Evolutionary conservation across 2,888 invertebrate species (phyloP), one percentile per base, ranked within the genome.

Genomic region (Aphidius colemani): DNA sequence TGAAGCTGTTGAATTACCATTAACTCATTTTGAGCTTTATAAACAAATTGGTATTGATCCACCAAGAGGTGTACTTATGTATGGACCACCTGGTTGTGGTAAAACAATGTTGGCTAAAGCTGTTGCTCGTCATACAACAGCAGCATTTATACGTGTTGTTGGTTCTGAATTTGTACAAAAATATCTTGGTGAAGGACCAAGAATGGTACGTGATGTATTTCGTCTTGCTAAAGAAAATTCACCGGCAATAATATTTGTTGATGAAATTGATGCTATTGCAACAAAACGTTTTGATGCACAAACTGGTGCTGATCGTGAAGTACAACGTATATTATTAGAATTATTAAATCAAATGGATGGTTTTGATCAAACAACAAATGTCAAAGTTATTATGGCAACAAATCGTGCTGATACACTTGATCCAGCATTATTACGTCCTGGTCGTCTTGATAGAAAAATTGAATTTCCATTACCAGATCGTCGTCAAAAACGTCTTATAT

Each of bases 141-240:
- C 98, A 74, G 95, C 98, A 1, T 99, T 99, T 81, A 98, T 99
- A 75, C 90, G 98, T 69, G 99, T 99, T 11, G 99, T 99, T 13
- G 99, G 99, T 6, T 98, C 98, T 0, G 99, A 99, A 84, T 99
- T 99, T 82, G 99, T 99, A 6, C 99, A 99, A 85, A 99, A 99
- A 81, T 99, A 99, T 81, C 86, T 99, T 61, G 99, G 99, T 45
- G 99, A 99, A 83, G 99, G 99, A 0, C 98, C 99, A 0, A 89
- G 99, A 62, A 99, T 99, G 99, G 99, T 99, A 44, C 88, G 99
- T 67, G 99, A 99, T 82, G 98, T 99, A 10, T 99, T 99, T 84
- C 90, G 99, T 75, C 87, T 99, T 69, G 99, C 99, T 13, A 97
- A 98, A 82, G 99, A 99, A 84, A 99, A 99, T 85, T 94, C 98